Base-by-base conservation (phyloP, 1,140 invertebrate genomes). In the Drosophila rufa region DNA sequence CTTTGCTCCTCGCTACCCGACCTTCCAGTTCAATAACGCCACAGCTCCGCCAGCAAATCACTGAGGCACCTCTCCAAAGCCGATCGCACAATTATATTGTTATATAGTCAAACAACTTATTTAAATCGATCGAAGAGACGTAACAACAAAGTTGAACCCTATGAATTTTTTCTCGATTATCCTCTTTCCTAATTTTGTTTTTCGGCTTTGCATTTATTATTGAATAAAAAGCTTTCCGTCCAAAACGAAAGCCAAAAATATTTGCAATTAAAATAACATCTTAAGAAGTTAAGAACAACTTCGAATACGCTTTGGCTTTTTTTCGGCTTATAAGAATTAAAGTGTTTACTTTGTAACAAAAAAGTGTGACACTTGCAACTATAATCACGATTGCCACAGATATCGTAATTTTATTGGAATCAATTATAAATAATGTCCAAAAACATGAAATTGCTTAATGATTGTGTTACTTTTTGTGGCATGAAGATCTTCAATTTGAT, bases 1-100 rank as follows among this genome's bases (percentile, higher is more conserved):
- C 42, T 95, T 94, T 80, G 93, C 94, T 27, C 94, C 94, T 15
- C 93, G 92, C 64, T 95, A 95, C 86, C 94, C 94, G 12, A 94
- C 94, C n/a, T 95, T 94, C 74, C 90, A 92, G 56, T 92, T 92
- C 17, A 91, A 89, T 25, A 87, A 91, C 30, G 77, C 92, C 11
- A 77, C 80, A 17, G 92, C 92, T n/a, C 90, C 92, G 38, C 50
- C 69, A 43, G 30, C 55, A 15, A 89, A 78, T 46, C 66, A 69
- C 33, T 92, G 74, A 87, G 22, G 30, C 5, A 50, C 65, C 42
- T 67, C 45, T 60, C 12, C 27, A 36, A 60, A 14, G 17, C 15
- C 40, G 43, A 56, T 15, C n/a, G 22, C 48, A 33, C 12, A 58
- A 43, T 58, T 43, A 71, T 71, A 71, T 71, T 71, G 22, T 64